Conservation (phyloP, 2,797 vertebrate species). For the Mormyrus hasselquistii region DNA sequence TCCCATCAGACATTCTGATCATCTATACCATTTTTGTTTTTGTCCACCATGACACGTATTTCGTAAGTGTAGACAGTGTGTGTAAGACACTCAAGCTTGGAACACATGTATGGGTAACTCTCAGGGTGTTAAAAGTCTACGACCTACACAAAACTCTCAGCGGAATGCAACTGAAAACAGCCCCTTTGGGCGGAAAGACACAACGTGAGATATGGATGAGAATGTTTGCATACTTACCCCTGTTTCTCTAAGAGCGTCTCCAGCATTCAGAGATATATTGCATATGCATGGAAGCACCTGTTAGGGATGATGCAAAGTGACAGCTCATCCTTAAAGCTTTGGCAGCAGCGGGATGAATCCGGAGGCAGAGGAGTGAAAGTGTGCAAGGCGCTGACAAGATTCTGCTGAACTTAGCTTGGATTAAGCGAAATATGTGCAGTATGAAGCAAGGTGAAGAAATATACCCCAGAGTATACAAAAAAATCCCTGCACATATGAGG, state of each 20-base stretch:
- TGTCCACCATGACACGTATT: background rate
- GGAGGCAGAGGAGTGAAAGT: background rate
- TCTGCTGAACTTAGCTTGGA: background rate
- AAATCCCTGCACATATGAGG: background rate
- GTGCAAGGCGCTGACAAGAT: background rate
- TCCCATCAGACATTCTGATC: background rate
- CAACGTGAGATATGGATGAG: background rate
- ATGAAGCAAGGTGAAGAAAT: background rate
- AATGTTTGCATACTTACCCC: background rate
- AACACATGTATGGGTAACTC: background rate
- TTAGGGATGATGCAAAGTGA: background rate
- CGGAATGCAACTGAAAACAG: background rate
- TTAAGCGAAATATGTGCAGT: background rate
- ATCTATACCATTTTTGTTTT: background rate
- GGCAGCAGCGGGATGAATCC: background rate
- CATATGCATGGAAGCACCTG: background rate
- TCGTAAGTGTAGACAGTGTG: background rate
- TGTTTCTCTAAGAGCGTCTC: background rate
- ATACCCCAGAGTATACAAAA: background rate
- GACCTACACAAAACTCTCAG: background rate
- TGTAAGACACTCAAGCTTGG: background rate
- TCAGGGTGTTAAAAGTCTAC: background rate
- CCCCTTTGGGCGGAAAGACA: background rate
- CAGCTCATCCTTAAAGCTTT: background rate
- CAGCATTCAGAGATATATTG: background rate